phyloP scores from a whole-genome alignment of 2,113 vertebrate species.

The Motacilla alba region DNA sequence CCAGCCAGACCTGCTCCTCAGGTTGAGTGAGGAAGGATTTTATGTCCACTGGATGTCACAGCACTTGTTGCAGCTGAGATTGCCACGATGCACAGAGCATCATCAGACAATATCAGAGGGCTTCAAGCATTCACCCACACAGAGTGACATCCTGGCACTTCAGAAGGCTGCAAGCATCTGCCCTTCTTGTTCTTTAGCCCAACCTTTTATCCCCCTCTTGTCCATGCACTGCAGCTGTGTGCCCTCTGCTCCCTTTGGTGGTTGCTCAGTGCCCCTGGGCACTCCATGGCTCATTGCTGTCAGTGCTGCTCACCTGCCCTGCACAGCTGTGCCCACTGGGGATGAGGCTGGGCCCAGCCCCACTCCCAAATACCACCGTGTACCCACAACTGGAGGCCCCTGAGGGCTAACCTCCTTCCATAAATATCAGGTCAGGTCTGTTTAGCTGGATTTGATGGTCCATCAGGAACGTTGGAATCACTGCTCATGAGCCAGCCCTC shows the following conservation, averaged over 20 bases:
- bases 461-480: not conserved
- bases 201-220: not conserved
- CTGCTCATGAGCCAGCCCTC: not conserved
- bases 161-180: not conserved
- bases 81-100: not conserved
- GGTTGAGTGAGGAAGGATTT: not conserved
- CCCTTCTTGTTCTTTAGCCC: fast-evolving
- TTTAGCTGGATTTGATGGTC: not conserved
- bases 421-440: not conserved
- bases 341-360: not conserved
- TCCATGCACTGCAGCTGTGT: not conserved
- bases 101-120: not conserved
- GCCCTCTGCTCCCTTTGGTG: not conserved
- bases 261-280: not conserved
- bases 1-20: not conserved
- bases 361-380: not conserved
- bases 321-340: not conserved
- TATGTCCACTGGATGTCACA: not conserved
- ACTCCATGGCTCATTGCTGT: not conserved
- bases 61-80: not conserved
- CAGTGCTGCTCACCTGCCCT: not conserved
- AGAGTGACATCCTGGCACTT: not conserved
- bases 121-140: not conserved
- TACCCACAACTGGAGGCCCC: not conserved
- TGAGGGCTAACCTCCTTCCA: not conserved